phyloP scores from a whole-genome alignment of 53 echinoderm and acorn worm species.

The Patiria pectinifera region DNA sequence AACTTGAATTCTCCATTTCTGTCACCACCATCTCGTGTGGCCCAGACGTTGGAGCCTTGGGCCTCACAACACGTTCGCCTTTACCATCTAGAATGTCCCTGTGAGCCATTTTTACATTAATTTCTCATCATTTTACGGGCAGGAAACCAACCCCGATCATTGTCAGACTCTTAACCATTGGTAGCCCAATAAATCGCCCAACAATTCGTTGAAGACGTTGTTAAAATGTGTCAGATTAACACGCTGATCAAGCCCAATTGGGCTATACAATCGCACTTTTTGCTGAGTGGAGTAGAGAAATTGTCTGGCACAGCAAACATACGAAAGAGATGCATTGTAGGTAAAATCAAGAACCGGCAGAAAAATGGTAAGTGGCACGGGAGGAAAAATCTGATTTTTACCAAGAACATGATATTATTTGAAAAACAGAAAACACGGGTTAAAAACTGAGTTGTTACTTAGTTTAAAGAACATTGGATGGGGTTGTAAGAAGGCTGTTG shows the following conservation, averaged over 20 bases:
- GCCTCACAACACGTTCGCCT: conserved; percentile 18
- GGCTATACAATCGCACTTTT: conserved; percentile 17
- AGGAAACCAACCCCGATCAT: background rate
- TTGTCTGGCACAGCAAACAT: background rate
- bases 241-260: conserved; percentile 22
- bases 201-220: background rate
- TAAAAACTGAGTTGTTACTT: background rate
- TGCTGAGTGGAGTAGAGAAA: conserved; percentile 44
- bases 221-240: background rate
- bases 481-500: background rate
- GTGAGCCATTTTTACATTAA: conserved; percentile 35
- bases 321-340: conserved; percentile 4
- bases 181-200: conserved; percentile 57
- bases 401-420: background rate
- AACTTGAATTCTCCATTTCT: conserved; percentile 76
- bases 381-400: background rate
- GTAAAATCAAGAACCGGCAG: background rate
- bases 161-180: background rate
- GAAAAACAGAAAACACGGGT: no score
- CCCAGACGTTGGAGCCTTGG: conserved; percentile 47
- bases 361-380: conserved; percentile 47
- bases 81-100: conserved; percentile 11
- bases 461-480: background rate
- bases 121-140: background rate
- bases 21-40: conserved; percentile 78